A percentile compares a stretch with the other conserved stretches of the same genome.
Evolutionary conservation across 2,113 vertebrate species (phyloP).

Genomic region (Motacilla tschutschensis): DNA sequence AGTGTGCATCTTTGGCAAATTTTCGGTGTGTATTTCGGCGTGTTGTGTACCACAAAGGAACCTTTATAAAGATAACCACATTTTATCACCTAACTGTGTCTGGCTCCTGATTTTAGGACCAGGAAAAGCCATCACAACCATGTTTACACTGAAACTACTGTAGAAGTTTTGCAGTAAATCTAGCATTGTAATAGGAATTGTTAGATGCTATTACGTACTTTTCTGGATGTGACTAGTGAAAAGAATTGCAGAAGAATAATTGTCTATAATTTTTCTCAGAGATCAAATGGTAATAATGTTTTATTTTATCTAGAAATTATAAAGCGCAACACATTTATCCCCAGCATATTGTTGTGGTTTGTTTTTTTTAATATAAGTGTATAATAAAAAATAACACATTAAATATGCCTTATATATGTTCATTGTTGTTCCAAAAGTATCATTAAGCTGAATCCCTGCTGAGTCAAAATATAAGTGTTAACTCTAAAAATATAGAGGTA

Average conservation of each 20-base stretch:
- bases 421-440: background rate
- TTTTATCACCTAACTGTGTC: background rate
- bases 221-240: background rate
- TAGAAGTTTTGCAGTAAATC: background rate
- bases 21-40: fast-evolving
- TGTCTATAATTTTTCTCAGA: background rate
- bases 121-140: background rate
- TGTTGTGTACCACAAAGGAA: background rate
- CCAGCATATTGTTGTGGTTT: background rate
- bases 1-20: fast-evolving
- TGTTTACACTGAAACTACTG: background rate
- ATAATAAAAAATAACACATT: background rate
- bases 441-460: background rate
- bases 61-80: background rate
- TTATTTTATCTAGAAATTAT: background rate
- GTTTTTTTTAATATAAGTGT: background rate
- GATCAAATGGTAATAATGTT: background rate
- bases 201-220: background rate
- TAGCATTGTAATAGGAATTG: background rate
- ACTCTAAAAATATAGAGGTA: background rate
- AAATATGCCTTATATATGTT: background rate
- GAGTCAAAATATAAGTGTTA: background rate
- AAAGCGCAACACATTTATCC: background rate
- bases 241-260: background rate
- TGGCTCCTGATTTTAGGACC: background rate